A percentile compares a stretch with the other conserved stretches of the same genome.
Evolutionary conservation across 1,140 invertebrate genomes (phyloP).

Genomic region (Samia ricini): DNA sequence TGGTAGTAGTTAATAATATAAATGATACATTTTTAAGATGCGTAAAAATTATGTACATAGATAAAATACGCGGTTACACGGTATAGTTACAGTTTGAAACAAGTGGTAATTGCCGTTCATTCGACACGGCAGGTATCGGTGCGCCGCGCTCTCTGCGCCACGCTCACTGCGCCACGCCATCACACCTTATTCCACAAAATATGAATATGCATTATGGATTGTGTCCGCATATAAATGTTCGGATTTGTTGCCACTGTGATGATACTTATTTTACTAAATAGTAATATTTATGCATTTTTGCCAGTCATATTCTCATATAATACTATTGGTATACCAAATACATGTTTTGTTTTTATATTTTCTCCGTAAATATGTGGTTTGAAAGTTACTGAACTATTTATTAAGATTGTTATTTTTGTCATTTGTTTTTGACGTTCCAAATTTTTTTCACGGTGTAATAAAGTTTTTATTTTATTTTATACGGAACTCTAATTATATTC

Average conservation of each 20-base stretch:
- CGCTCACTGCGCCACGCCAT: too few relatives aligned
- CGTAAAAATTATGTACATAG: conserved; percentile 49
- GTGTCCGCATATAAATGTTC: conserved; percentile 12
- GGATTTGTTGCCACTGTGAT: conserved; percentile 15
- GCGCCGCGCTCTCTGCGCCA: background rate
- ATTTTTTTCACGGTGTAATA: too few relatives aligned
- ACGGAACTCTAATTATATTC: too few relatives aligned
- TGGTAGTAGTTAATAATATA: conserved; percentile 29
- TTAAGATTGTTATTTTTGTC: too few relatives aligned
- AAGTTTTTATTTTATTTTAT: too few relatives aligned
- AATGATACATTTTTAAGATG: conserved; percentile 32
- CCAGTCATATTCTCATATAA: background rate
- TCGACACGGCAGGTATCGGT: conserved; percentile 44
- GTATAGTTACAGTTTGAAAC: conserved; percentile 28
- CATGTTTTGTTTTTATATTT: too few relatives aligned
- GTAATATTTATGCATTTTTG: background rate
- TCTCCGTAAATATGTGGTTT: too few relatives aligned
- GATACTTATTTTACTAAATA: background rate
- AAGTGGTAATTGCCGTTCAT: conserved; percentile 48
- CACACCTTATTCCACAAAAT: conserved; percentile 14
- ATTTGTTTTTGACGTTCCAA: too few relatives aligned
- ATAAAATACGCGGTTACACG: conserved; percentile 18
- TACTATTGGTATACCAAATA: too few relatives aligned
- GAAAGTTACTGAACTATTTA: too few relatives aligned
- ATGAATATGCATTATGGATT: conserved; percentile 15